A percentile compares a stretch with the other conserved stretches of the same genome.
phyloP scores from a whole-genome alignment of 2,888 invertebrate genomes.

The Spilarctia lutea region DNA sequence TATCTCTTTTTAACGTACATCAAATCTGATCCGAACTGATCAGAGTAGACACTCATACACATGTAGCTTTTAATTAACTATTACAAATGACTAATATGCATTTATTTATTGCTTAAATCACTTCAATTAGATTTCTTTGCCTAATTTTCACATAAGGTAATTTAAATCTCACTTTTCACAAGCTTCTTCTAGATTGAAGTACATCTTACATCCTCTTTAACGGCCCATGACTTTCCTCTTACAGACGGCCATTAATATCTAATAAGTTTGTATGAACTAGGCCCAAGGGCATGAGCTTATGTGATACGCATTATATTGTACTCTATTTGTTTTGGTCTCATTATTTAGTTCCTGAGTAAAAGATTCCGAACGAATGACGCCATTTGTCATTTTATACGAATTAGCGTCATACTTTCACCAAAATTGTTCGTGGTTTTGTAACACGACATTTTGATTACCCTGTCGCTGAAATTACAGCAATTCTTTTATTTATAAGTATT shows the following conservation, averaged over 20 bases:
- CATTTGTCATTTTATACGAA: conserved; percentile 81
- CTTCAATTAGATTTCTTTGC: neutral
- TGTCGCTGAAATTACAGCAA: conserved; percentile 65
- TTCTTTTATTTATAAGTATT: conserved; percentile 66
- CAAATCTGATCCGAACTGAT: no score
- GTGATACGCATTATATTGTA: conserved; percentile 74
- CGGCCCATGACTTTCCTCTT: neutral
- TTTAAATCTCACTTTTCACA: no score
- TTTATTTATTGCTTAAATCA: neutral
- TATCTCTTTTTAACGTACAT: no score
- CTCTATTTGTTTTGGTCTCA: conserved; percentile 72
- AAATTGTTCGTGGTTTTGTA: conserved; percentile 75
- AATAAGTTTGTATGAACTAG: neutral
- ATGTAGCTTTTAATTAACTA: no score
- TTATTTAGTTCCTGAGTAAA: conserved; percentile 64
- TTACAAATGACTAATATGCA: neutral
- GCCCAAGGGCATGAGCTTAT: conserved; percentile 56
- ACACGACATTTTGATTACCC: conserved; percentile 72
- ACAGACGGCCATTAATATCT: neutral
- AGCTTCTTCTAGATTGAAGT: neutral
- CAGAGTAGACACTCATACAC: no score
- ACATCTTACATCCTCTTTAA: neutral
- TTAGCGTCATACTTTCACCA: conserved; percentile 83
- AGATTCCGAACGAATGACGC: conserved; percentile 60
- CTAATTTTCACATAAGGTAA: no score